Base-by-base conservation (phyloP, 2,888 invertebrate species). In the Eustalomyia histrio region DNA sequence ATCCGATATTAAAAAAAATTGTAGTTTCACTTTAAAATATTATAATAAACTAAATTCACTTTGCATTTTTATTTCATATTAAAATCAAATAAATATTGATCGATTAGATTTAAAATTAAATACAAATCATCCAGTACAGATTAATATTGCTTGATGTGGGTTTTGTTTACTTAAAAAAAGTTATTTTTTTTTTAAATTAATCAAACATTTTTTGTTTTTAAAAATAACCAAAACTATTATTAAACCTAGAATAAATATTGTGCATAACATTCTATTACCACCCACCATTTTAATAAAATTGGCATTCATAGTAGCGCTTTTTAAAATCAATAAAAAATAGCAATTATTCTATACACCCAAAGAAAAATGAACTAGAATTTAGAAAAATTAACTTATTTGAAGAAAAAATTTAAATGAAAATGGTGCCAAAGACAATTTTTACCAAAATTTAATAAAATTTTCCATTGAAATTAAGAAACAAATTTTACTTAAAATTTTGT, bases 21-120 rank as follows among this genome's bases (percentile, higher is more conserved):
- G 33, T 33, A 7, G 16, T 14, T 18, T 39, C 64, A 29, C 64
- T 71, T 58, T 21, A 3, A 21, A 53, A 60, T 43, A 33, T 16
- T 2, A 71, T 53, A 29, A 33, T 35, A 60, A 71, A 76, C 71
- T 76, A 43, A 76, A 60, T 33, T 18, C 35, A 33, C 10, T 21
- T 63, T 8, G 4, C 24, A 57, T 57, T 17, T 50, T 17, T 47
- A 39, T 47, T 47, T 47, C 2, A 47, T n/a, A 10, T n/a, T 47
- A n/a, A 47, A 47, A n/a, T 47, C n/a, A 3, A n/a, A 2, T 5
- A 29, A 29, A 7, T 29, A 47, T 47, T 47, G n/a, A 47, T 47
- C n/a, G n/a, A 47, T n/a, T n/a, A 47, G 16, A 47, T n/a, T 47
- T 47, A 10, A 47, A n/a, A 47, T 47, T n/a, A 5, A 21, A 6